Percentiles rank a stretch among this genome's conserved stretches.
Evolutionary conservation across 1,140 invertebrate genomes (phyloP).

Genomic region (Coptotermes formosanus): DNA sequence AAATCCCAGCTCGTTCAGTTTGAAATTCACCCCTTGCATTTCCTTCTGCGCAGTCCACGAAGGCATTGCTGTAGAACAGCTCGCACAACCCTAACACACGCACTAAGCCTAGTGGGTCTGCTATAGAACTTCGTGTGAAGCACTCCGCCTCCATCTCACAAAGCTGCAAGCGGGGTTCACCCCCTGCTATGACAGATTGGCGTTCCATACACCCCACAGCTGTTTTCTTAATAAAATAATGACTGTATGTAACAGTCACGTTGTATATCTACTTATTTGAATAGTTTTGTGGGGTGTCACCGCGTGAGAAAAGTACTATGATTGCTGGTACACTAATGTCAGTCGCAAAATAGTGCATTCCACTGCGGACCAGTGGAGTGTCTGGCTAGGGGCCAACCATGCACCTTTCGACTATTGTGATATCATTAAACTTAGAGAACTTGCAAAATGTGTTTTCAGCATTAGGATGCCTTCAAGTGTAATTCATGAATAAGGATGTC

Average conservation of each 20-base stretch:
- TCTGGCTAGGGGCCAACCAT: no score
- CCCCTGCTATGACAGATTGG: neutral
- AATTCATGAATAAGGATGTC: no score
- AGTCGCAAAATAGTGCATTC: neutral
- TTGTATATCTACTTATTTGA: neutral
- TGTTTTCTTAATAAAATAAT: slow-evolving; percentile 14
- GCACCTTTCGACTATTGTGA: no score
- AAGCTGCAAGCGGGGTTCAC: neutral
- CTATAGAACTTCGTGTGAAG: slow-evolving; percentile 12
- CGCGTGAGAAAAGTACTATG: neutral
- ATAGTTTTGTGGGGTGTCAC: neutral
- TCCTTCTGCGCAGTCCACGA: neutral
- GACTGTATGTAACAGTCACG: neutral
- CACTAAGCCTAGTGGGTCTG: no score
- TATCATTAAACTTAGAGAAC: no score
- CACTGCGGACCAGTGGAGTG: no score
- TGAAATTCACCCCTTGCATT: no score
- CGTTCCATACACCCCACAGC: neutral
- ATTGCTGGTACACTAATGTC: neutral
- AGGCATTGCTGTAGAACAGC: neutral
- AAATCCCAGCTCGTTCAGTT: no score
- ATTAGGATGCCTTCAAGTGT: no score
- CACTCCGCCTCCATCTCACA: neutral
- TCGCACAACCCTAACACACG: no score
- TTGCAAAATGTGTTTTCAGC: no score